Conservation (phyloP, 2,797 vertebrate species). For the Rhinophrynus dorsalis region DNA sequence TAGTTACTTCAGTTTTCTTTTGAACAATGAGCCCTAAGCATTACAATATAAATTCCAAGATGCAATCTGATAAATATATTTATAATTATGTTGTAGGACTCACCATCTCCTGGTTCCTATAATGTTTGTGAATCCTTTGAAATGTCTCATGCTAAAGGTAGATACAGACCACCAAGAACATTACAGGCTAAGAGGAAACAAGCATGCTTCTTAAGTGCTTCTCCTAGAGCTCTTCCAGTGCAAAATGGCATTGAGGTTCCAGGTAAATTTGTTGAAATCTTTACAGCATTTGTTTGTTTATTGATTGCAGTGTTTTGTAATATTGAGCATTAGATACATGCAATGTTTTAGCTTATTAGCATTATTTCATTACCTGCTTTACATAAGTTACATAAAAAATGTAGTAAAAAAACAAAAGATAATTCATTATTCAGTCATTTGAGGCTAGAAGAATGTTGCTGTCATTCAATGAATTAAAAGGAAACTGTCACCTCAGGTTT, state of each 20-base stretch:
- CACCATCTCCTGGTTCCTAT: slow-evolving; percentile 70
- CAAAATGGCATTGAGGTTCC: slow-evolving; percentile 52
- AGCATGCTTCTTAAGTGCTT: slow-evolving; percentile 70
- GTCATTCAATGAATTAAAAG: no score
- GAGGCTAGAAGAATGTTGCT: no score
- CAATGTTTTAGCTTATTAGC: no score
- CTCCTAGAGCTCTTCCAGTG: slow-evolving; percentile 52
- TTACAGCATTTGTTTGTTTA: not conserved
- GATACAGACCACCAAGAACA: slow-evolving; percentile 62
- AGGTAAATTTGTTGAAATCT: slow-evolving; percentile 60
- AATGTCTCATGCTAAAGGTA: slow-evolving; percentile 57
- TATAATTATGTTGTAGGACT: slow-evolving; percentile 59
- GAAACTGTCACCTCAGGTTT: no score
- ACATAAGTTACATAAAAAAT: no score
- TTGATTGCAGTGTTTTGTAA: not conserved
- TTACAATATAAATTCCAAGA: no score
- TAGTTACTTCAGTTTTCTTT: no score
- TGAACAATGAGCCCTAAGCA: no score
- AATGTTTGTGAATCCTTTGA: slow-evolving; percentile 68
- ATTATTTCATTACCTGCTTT: no score
- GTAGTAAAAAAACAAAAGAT: no score
- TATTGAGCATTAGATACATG: no score
- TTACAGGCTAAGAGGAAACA: slow-evolving; percentile 67
- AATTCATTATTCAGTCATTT: no score
- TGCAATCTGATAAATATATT: not conserved